Evolutionary conservation across 2,888 invertebrate species (phyloP).

Genomic region (Ichneumoninae sp.): DNA sequence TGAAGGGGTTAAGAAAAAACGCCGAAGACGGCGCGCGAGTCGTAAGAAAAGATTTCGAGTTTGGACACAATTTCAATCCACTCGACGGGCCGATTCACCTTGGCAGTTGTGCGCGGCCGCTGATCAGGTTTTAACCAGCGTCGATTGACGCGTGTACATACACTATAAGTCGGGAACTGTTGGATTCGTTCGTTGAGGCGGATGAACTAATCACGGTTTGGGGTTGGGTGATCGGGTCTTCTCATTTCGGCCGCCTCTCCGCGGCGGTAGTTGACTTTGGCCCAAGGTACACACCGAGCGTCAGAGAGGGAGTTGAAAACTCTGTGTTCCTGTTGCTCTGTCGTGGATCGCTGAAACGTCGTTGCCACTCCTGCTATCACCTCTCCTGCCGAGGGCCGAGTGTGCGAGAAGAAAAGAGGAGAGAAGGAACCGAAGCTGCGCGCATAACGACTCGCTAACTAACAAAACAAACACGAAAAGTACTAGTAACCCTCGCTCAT

Average conservation of each 20-base stretch:
- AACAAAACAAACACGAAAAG: slow-evolving; percentile 81
- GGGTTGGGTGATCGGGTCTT: slow-evolving; percentile 44
- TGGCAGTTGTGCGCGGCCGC: not conserved
- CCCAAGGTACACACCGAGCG: not conserved
- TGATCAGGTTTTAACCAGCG: slow-evolving; percentile 30
- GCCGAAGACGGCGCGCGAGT: not conserved
- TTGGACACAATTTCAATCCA: not conserved
- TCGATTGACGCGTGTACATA: slow-evolving; percentile 22
- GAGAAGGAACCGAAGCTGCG: slow-evolving; percentile 48
- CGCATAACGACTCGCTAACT: slow-evolving; percentile 81
- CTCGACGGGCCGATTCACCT: not conserved
- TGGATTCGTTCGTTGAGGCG: not conserved
- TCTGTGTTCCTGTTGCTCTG: not conserved
- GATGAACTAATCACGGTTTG: not conserved
- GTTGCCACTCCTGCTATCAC: not conserved
- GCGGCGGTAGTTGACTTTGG: not conserved
- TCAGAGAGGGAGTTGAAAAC: not conserved
- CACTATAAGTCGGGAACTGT: not conserved
- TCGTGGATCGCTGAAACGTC: slow-evolving; percentile 7
- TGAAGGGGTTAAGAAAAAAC: not conserved
- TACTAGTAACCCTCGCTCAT: slow-evolving; percentile 72
- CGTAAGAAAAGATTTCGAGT: not conserved
- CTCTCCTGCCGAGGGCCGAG: slow-evolving; percentile 1
- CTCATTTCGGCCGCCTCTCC: not conserved
- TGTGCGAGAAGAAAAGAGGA: slow-evolving; percentile 25